These are phyloP conservation scores for Nomada ruficornis DNA, from an alignment of 2,888 invertebrate species.

Conservation along the genomic window DNA sequence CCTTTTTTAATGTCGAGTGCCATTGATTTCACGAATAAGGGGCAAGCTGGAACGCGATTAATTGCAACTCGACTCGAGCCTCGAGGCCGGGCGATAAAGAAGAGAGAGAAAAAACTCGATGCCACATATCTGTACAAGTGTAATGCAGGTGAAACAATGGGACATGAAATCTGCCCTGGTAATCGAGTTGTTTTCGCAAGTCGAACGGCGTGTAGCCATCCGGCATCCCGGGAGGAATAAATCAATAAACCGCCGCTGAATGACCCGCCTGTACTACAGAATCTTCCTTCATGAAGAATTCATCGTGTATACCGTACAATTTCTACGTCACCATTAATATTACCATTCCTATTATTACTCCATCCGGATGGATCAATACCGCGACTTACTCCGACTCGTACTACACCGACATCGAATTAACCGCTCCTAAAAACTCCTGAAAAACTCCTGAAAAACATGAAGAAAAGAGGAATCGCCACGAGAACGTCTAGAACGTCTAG, in stretches of 20 bases:
- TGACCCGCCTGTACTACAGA: not conserved
- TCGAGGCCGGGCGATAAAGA: too few relatives aligned
- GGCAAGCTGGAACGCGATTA: slow-evolving; percentile 3
- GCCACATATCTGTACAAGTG: not conserved
- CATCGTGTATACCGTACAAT: not conserved
- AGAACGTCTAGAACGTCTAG: too few relatives aligned
- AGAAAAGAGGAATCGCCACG: not conserved
- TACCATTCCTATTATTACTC: not conserved
- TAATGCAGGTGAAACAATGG: not conserved
- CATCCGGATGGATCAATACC: not conserved
- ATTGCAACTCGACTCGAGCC: not conserved
- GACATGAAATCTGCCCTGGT: not conserved
- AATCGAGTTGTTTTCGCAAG: not conserved
- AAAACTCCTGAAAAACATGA: too few relatives aligned
- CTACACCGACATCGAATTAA: too few relatives aligned
- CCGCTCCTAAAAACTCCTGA: too few relatives aligned
- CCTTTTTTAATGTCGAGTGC: not conserved
- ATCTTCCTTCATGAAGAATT: slow-evolving; percentile 6
- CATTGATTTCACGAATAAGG: slow-evolving; percentile 13
- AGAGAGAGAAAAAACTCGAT: too few relatives aligned
- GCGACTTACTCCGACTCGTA: too few relatives aligned
- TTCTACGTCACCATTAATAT: not conserved
- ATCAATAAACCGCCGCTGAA: not conserved
- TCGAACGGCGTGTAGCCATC: not conserved
- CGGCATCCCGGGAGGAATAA: not conserved